phyloP scores from a whole-genome alignment of 2,797 vertebrate genomes.

The Limosa lapponica region DNA sequence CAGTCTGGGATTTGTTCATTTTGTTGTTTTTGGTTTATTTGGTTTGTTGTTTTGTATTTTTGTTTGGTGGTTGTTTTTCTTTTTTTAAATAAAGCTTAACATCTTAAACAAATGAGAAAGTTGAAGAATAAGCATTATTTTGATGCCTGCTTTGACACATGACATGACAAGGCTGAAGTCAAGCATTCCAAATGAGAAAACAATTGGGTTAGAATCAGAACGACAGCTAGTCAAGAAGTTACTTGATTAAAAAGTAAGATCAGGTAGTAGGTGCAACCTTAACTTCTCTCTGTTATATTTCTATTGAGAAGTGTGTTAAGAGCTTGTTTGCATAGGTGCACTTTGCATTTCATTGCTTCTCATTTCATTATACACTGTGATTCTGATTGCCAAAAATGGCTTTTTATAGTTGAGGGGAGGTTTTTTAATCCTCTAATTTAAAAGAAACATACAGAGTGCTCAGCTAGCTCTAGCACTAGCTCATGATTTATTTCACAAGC shows the following conservation, averaged over 20 bases:
- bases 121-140: background rate
- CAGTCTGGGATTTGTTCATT: background rate
- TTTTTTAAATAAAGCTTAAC: background rate
- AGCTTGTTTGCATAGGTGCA: conserved; percentile 46
- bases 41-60: background rate
- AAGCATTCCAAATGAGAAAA: background rate
- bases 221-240: background rate
- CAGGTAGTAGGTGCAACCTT: background rate
- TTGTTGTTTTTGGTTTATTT: background rate
- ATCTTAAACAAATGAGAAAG: background rate
- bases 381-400: conserved; percentile 56
- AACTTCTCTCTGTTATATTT: background rate
- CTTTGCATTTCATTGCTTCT: conserved; percentile 60
- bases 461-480: conserved; percentile 36
- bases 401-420: conserved; percentile 46
- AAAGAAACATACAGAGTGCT: conserved; percentile 64
- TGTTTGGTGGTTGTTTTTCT: background rate
- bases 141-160: background rate
- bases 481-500: conserved; percentile 79
- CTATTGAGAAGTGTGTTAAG: conserved; percentile 9
- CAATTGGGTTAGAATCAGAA: background rate
- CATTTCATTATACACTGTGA: conserved; percentile 22
- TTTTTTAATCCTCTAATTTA: conserved; percentile 59
- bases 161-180: background rate
- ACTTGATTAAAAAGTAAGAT: background rate